Evolutionary conservation across 35 echinoderm and acorn worm species (phyloP).

Genomic region (Lytechinus variegatus): DNA sequence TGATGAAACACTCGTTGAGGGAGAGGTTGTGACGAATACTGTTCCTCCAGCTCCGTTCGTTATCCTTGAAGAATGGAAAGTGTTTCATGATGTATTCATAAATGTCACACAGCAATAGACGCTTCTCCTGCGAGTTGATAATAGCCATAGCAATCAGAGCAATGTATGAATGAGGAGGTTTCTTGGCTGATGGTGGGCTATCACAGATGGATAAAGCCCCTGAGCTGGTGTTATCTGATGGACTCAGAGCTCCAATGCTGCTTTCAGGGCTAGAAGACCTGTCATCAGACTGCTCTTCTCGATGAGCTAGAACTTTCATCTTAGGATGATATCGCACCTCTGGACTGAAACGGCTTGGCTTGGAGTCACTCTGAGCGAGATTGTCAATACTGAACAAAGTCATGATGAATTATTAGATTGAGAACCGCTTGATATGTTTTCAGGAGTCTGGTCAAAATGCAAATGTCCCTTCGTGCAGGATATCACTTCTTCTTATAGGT

Average conservation of each 20-base stretch:
- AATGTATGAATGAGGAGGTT: constrained; percentile 96
- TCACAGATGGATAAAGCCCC: neutral
- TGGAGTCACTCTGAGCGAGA: constrained; percentile 65
- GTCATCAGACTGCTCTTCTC: neutral
- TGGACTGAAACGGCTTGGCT: constrained; percentile 18
- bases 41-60: constrained; percentile 96
- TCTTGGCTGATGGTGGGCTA: constrained; percentile 51
- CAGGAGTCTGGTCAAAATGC: neutral
- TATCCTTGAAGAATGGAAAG: constrained; percentile 88
- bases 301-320: neutral
- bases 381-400: constrained; percentile 82
- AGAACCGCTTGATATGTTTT: neutral
- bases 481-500: neutral
- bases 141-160: constrained; percentile 98
- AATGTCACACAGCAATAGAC: constrained; percentile 94
- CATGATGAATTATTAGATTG: constrained; percentile 45
- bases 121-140: constrained; percentile 70
- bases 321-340: neutral
- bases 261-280: neutral
- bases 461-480: neutral
- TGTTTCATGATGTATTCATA: constrained; percentile 94
- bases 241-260: neutral
- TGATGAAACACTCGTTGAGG: constrained; percentile 97
- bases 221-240: neutral
- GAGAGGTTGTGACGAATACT: constrained; percentile 99